Evolutionary conservation across 1,140 invertebrate genomes (phyloP), one percentile per base, ranked within the genome.

Genomic region (Chymomyza costata): DNA sequence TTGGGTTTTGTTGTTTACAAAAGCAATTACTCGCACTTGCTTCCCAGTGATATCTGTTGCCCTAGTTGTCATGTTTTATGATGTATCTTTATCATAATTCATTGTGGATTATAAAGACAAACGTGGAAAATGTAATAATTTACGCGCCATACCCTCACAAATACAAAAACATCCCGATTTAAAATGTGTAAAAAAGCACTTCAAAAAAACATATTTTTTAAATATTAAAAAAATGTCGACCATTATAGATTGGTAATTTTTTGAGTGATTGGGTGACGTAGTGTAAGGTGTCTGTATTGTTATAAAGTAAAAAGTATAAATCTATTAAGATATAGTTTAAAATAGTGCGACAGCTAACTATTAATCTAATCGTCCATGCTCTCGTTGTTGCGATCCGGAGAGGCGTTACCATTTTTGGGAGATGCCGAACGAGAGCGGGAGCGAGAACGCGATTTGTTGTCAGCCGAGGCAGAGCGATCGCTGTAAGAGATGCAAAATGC

Each of bases 371-470:
- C 78, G 65, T 82, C 78, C 78, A 82, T 82, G 55, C 78, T 82
- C 68, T 82, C 78, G 50, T 78, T 82, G 52, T 70, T 82, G 52
- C 78, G 71, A 38, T 82, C 78, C 13, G 81, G 86, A 63, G 86
- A 87, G 53, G 81, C 49, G 44, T 70, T 82, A 84, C 87, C 86
- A 76, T 87, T 85, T 68, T 86, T 87, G 73, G 86, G 85, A 35
- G 69, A 78, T 52, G 68, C 86, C 46, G 73, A 80, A 15, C 73
- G 73, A 8, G 73, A 80, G 37, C 73, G 73, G 17, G 86, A 87
- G 35, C 85, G 80, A 13, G 87, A 87, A 50, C 86, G 86, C 32
- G 87, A 87, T 38, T 86, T 74, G 38, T 86, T 87, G 15, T 83
- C 82, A 38, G 59, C 65, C 10, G 84, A 86, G 30, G 81, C 82